A percentile compares a stretch with the other conserved stretches of the same genome.
Conservation (phyloP, 2,888 invertebrate genomes). For the Nycteola revayana region DNA sequence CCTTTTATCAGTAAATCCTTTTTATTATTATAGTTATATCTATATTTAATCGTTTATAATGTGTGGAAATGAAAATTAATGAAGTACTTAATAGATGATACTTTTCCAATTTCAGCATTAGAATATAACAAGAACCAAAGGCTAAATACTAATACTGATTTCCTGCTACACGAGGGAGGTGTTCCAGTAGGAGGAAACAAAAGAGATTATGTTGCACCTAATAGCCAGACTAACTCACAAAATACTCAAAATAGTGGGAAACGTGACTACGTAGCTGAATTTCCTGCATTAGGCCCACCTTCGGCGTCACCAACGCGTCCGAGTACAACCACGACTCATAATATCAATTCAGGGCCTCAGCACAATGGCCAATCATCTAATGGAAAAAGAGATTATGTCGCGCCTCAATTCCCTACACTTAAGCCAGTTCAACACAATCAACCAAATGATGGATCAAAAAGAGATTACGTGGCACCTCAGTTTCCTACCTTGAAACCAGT, state of each 20-base stretch:
- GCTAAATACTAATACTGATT: constrained; percentile 59
- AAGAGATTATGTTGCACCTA: constrained; percentile 39
- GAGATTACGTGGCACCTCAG: constrained; percentile 61
- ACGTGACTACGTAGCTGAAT: constrained; percentile 34
- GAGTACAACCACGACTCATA: constrained; percentile 5
- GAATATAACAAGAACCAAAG: constrained; percentile 45
- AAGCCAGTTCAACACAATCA: constrained; percentile 18
- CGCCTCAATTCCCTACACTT: constrained; percentile 28
- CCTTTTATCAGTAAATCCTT: no score
- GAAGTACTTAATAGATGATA: no score
- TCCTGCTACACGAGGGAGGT: constrained; percentile 65
- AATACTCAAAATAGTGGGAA: constrained; percentile 18
- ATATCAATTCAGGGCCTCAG: constrained; percentile 13
- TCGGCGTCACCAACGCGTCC: constrained; percentile 20
- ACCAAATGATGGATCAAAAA: constrained; percentile 33
- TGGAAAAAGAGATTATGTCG: constrained; percentile 37
- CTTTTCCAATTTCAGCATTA: constrained; percentile 43
- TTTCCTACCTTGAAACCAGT: constrained; percentile 35
- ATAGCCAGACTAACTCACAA: constrained; percentile 19
- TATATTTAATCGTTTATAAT: no score
- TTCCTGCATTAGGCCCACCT: constrained; percentile 28
- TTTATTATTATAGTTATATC: no score
- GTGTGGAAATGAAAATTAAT: no score
- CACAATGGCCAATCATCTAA: constrained; percentile 12
- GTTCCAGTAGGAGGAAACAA: constrained; percentile 38